Percentiles rank a stretch among this genome's conserved stretches.
Conservation (phyloP, 2,113 vertebrate species). For the Mesitornis unicolor region DNA sequence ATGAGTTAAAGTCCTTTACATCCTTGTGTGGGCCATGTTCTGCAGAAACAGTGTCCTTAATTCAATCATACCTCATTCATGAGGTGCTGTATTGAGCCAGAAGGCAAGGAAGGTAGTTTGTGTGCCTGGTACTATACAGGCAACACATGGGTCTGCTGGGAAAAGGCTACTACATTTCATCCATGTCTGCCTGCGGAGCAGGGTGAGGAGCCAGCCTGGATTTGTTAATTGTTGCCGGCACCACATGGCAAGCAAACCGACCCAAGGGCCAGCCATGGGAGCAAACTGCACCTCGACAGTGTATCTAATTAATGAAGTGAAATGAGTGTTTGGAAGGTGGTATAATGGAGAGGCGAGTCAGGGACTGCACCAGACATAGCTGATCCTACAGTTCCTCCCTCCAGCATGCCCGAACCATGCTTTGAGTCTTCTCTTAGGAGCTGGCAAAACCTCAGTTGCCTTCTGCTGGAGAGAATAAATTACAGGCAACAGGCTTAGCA, state of each 20-base stretch:
- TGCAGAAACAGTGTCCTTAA: neutral
- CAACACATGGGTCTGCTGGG: neutral
- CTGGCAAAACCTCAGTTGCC: neutral
- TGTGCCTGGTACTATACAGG: neutral
- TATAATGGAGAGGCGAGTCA: neutral
- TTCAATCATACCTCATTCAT: neutral
- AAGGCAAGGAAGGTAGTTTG: neutral
- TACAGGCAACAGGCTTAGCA: neutral
- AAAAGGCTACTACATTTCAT: neutral
- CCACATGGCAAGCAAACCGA: neutral
- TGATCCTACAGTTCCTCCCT: neutral
- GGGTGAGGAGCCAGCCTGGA: neutral
- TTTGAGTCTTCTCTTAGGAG: neutral
- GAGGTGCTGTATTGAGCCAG: neutral
- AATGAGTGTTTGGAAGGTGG: neutral
- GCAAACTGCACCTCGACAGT: neutral
- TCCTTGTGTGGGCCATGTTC: rapidly evolving
- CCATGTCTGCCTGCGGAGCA: rapidly evolving
- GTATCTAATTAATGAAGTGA: neutral
- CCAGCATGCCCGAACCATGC: neutral
- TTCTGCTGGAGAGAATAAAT: neutral
- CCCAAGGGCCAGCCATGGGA: rapidly evolving
- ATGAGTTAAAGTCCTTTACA: neutral
- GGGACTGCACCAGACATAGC: neutral
- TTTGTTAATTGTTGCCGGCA: neutral